Evolutionary conservation across 2,888 invertebrate species (phyloP).

Genomic region (Prosapia bicincta): DNA sequence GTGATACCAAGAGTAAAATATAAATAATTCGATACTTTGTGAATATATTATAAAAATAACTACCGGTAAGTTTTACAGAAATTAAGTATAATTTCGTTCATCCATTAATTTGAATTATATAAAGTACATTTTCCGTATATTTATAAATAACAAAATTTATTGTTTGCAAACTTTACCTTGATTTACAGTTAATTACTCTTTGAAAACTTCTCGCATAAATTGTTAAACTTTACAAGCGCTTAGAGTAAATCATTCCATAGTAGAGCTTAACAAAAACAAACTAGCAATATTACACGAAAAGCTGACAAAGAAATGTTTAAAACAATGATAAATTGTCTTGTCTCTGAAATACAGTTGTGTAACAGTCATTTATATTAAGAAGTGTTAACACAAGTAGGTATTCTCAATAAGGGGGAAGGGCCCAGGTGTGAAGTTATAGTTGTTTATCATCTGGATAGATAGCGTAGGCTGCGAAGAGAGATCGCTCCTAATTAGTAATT

Average conservation of each 20-base stretch:
- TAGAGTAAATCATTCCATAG: background rate
- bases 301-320: background rate
- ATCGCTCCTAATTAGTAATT: constrained; percentile 26
- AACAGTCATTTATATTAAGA: constrained; percentile 19
- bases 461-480: background rate
- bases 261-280: background rate
- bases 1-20: too few relatives aligned
- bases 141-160: too few relatives aligned
- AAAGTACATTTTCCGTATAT: too few relatives aligned
- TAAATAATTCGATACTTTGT: too few relatives aligned
- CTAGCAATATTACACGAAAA: background rate
- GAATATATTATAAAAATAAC: too few relatives aligned
- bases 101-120: too few relatives aligned
- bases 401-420: background rate
- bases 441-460: constrained; percentile 10
- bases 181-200: too few relatives aligned
- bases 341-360: background rate
- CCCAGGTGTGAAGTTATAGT: constrained; percentile 24
- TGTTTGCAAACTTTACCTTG: too few relatives aligned
- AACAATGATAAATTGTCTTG: background rate
- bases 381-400: constrained; percentile 14
- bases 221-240: background rate
- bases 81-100: too few relatives aligned
- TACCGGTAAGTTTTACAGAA: too few relatives aligned
- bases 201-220: background rate